Conservation (phyloP, 2,113 vertebrate species). For the Lichenostomus cassidix region DNA sequence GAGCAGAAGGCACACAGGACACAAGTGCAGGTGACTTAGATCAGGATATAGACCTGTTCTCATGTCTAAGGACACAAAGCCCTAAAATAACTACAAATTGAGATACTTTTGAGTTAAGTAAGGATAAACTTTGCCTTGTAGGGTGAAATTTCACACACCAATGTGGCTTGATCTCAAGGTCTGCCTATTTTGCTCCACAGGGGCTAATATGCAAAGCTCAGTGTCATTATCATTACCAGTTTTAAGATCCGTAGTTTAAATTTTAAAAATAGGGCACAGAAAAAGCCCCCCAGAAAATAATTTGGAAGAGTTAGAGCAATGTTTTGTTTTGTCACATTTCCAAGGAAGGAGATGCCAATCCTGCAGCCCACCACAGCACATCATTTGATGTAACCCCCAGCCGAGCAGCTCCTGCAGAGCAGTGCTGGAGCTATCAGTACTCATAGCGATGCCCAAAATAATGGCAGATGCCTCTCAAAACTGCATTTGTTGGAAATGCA, state of each 20-base stretch:
- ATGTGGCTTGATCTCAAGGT: neutral
- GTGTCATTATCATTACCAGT: neutral
- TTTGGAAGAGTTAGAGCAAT: neutral
- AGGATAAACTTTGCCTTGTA: neutral
- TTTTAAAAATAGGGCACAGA: neutral
- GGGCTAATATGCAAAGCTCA: neutral
- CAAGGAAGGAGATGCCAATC: neutral
- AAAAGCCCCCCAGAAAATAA: neutral
- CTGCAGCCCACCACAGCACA: neutral
- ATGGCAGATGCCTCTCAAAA: neutral
- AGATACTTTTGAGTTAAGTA: neutral
- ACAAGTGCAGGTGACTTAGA: neutral
- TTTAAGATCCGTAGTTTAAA: neutral
- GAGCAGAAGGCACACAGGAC: neutral
- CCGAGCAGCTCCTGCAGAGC: neutral
- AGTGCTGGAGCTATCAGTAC: neutral
- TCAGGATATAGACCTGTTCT: neutral
- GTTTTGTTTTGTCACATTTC: neutral
- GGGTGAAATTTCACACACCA: neutral
- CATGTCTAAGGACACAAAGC: neutral
- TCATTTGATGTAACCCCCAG: neutral
- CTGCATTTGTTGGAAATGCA: neutral
- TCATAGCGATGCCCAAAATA: fast-evolving
- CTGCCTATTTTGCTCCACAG: neutral
- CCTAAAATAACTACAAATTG: neutral